Conservation (phyloP, 2,113 vertebrate genomes). For the Leptobrachium leishanense region DNA sequence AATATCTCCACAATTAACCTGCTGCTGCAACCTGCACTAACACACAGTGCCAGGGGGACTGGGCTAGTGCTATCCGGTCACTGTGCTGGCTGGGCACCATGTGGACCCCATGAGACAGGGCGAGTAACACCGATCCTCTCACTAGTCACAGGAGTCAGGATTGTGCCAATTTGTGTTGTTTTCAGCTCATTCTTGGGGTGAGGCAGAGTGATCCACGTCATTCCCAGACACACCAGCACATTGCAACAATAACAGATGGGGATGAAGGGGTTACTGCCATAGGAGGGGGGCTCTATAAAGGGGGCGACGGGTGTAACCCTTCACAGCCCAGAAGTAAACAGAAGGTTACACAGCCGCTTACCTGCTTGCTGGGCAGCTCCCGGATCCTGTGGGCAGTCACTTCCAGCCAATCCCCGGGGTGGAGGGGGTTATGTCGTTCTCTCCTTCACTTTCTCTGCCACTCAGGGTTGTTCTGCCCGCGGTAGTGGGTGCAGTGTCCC, state of each 20-base stretch:
- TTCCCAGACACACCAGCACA: not conserved
- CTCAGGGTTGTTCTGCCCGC: not conserved
- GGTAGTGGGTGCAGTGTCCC: not conserved
- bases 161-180: no score
- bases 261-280: no score
- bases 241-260: no score
- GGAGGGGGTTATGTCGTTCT: not conserved
- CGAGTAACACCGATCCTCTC: not conserved
- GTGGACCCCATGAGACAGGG: not conserved
- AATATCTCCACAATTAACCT: not conserved
- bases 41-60: no score
- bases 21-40: not conserved
- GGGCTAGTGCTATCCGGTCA: no score
- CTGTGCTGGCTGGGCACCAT: no score
- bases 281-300: no score
- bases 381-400: not conserved
- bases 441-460: not conserved
- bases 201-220: not conserved
- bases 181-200: not conserved
- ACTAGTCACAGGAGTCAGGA: no score
- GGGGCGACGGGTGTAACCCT: no score
- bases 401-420: not conserved
- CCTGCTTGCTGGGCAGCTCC: not conserved
- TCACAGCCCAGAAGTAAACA: no score
- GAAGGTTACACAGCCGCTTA: not conserved